Conservation (phyloP, 1,140 invertebrate genomes). For the Drosophila albomicans region DNA sequence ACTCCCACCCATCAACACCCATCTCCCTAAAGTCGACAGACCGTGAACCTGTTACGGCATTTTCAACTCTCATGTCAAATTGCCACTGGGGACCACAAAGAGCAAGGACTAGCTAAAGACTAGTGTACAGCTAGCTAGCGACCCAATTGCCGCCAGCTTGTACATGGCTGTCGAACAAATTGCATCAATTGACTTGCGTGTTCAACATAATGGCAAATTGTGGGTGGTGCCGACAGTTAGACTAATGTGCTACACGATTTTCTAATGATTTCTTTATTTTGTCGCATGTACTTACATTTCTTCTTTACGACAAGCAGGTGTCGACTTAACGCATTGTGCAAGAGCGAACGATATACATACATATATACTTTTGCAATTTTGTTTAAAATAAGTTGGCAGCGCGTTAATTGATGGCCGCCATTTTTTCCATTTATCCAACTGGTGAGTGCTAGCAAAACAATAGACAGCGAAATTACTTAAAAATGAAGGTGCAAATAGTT, state of each 20-base stretch:
- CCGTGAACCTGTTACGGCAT: conserved; percentile 80
- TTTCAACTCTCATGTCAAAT: conserved; percentile 69
- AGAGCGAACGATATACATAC: not conserved
- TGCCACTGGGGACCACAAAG: conserved; percentile 71
- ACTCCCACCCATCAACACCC: conserved; percentile 13
- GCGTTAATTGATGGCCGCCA: not conserved
- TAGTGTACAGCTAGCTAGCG: conserved; percentile 1
- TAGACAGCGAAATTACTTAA: not conserved
- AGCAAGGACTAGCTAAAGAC: conserved; percentile 29
- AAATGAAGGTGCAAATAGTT: conserved; percentile 5
- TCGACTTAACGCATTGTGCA: not conserved
- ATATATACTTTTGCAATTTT: not conserved
- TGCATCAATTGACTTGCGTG: conserved; percentile 84
- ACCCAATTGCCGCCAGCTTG: conserved; percentile 68
- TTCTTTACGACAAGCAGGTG: conserved; percentile 38
- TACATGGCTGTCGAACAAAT: conserved; percentile 72
- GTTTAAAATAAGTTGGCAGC: not conserved
- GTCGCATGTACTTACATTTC: conserved; percentile 7
- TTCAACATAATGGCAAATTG: conserved; percentile 81
- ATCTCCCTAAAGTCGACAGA: conserved; percentile 60
- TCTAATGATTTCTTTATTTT: conserved; percentile 79
- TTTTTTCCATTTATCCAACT: not conserved
- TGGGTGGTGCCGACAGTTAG: conserved; percentile 70
- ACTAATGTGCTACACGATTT: conserved; percentile 81
- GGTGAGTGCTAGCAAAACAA: not conserved